phyloP scores from a whole-genome alignment of 2,888 invertebrate genomes.

The Leptopterna dolabrata region DNA sequence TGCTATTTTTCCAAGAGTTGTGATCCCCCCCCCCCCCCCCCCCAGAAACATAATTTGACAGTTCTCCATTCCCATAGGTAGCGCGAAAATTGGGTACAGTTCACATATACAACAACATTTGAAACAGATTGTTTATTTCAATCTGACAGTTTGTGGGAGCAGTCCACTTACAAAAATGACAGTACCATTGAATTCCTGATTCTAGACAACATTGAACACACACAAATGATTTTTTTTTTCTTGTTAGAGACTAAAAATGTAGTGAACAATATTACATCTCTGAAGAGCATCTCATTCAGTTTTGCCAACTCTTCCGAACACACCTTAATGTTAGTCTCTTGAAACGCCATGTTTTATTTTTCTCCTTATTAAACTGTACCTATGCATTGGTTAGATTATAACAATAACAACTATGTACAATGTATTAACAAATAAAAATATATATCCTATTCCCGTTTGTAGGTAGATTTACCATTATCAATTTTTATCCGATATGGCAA shows the following conservation, averaged over 20 bases:
- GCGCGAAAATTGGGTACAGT: no score
- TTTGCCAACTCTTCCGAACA: background rate
- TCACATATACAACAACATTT: background rate
- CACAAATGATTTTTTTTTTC: slow-evolving; percentile 21
- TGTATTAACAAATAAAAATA: slow-evolving; percentile 18
- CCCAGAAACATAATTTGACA: no score
- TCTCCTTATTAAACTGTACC: background rate
- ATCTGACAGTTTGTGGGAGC: slow-evolving; percentile 45
- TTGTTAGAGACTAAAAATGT: slow-evolving; percentile 35
- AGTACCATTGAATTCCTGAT: slow-evolving; percentile 40
- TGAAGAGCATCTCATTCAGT: background rate
- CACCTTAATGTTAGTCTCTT: background rate
- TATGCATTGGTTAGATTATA: slow-evolving; percentile 24
- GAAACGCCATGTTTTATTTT: background rate
- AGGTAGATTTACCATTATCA: background rate
- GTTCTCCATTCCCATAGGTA: no score
- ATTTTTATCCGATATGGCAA: background rate
- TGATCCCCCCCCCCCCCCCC: no score
- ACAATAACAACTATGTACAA: slow-evolving; percentile 40
- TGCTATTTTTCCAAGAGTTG: no score
- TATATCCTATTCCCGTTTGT: background rate
- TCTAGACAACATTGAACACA: slow-evolving; percentile 48
- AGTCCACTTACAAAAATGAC: slow-evolving; percentile 38
- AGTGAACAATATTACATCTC: slow-evolving; percentile 23
- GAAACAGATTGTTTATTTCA: slow-evolving; percentile 44